Percentiles rank a stretch among this genome's conserved stretches.
Evolutionary conservation across 2,888 invertebrate genomes (phyloP).

Genomic region (Spatulosminthurus flaviceps): DNA sequence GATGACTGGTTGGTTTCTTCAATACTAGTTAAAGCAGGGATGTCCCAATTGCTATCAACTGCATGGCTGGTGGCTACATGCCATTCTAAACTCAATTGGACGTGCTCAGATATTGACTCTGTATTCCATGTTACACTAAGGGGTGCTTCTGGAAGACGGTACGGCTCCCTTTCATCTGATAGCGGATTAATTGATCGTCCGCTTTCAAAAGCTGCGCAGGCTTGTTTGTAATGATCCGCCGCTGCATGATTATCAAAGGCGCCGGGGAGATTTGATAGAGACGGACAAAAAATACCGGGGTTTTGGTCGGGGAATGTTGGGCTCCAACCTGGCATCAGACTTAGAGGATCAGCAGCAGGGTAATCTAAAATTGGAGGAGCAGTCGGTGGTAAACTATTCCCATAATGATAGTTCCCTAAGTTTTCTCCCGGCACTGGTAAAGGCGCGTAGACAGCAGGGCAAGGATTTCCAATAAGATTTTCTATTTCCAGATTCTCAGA

Average conservation of each 20-base stretch:
- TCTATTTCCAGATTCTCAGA: neutral
- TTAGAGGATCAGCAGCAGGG: neutral
- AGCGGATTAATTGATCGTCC: neutral
- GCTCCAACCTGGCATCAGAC: neutral
- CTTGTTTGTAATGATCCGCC: neutral
- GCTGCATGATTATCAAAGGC: neutral
- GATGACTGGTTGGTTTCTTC: neutral
- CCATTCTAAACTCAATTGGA: neutral
- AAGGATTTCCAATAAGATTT: neutral
- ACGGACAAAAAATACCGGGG: neutral
- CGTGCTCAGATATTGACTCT: neutral
- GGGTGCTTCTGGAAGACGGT: neutral
- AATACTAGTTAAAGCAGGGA: neutral
- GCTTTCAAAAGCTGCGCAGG: neutral
- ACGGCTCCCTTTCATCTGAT: neutral
- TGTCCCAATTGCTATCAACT: neutral
- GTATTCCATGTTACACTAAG: neutral
- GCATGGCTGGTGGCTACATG: neutral
- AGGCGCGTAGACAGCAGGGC: neutral
- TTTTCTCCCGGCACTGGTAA: neutral
- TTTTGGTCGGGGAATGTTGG: neutral
- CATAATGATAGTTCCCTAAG: neutral
- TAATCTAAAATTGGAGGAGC: constrained; percentile 1
- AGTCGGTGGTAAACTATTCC: neutral
- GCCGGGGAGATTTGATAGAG: neutral